Evolutionary conservation across 2,113 vertebrate species (phyloP).

Genomic region (Anguilla japonica): DNA sequence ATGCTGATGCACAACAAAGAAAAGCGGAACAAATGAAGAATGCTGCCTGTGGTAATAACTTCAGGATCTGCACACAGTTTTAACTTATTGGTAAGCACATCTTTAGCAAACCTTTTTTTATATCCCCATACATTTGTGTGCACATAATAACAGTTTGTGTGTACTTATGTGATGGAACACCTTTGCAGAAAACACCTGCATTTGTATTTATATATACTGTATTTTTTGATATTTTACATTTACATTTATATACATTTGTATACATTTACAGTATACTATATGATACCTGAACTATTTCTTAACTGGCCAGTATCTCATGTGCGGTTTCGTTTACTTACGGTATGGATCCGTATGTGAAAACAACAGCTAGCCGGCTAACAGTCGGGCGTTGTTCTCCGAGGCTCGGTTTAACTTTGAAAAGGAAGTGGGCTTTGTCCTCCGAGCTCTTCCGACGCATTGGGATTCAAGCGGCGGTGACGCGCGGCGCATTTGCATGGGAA

Average conservation of each 20-base stretch:
- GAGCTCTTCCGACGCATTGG: conserved; percentile 52
- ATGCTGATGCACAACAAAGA: neutral
- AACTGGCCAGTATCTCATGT: neutral
- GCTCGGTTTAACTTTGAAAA: conserved; percentile 15
- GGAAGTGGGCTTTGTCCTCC: conserved; percentile 18
- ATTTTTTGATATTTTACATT: too few species aligned
- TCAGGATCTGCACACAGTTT: neutral
- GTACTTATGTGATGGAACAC: too few species aligned
- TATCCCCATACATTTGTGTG: too few species aligned
- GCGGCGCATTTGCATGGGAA: conserved; percentile 69
- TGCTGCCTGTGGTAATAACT: neutral
- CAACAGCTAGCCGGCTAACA: neutral
- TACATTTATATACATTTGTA: too few species aligned
- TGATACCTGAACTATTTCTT: neutral
- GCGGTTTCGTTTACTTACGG: neutral
- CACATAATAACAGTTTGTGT: neutral
- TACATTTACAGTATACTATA: too few species aligned
- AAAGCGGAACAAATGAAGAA: too few species aligned
- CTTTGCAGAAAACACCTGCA: too few species aligned
- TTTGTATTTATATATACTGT: too few species aligned
- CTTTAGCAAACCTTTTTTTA: neutral
- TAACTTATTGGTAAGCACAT: neutral
- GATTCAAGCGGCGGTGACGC: conserved; percentile 59
- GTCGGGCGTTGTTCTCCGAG: neutral
- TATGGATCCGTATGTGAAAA: neutral